Evolutionary conservation across 2,113 vertebrate species (phyloP).

Genomic region (Malaclemys terrapin): DNA sequence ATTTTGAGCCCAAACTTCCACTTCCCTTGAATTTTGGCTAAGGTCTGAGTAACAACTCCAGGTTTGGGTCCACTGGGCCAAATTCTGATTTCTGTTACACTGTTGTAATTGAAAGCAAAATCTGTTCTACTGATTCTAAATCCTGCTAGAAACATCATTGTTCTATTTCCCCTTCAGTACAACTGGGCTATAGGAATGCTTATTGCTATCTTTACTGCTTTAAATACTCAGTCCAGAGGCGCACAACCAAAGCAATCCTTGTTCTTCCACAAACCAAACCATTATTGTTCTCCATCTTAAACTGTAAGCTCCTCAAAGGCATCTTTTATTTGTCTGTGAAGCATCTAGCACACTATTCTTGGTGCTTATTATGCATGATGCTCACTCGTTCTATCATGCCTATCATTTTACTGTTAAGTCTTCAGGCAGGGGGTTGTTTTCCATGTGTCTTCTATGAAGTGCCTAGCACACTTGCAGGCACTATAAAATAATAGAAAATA

Average conservation of each 20-base stretch:
- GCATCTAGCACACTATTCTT: background rate
- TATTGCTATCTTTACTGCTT: background rate
- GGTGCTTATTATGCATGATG: background rate
- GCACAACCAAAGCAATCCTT: background rate
- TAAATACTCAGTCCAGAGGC: background rate
- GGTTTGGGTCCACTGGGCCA: background rate
- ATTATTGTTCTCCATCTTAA: background rate
- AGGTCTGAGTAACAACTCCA: conserved; percentile 24
- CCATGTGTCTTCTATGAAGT: background rate
- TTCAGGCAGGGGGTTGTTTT: background rate
- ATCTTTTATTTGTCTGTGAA: background rate
- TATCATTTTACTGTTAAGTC: background rate
- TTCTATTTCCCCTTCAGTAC: background rate
- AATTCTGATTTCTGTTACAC: background rate
- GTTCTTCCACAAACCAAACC: background rate
- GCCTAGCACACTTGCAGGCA: background rate
- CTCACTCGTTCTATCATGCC: background rate
- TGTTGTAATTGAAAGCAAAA: background rate
- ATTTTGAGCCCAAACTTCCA: conserved; percentile 16
- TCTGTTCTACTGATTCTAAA: background rate
- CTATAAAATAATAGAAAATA: background rate
- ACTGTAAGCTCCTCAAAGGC: background rate
- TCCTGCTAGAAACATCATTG: background rate
- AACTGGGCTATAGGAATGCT: background rate
- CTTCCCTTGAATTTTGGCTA: conserved; percentile 34